Evolutionary conservation across 2,888 invertebrate genomes (phyloP).

Genomic region (Eugnorisma glareosa): DNA sequence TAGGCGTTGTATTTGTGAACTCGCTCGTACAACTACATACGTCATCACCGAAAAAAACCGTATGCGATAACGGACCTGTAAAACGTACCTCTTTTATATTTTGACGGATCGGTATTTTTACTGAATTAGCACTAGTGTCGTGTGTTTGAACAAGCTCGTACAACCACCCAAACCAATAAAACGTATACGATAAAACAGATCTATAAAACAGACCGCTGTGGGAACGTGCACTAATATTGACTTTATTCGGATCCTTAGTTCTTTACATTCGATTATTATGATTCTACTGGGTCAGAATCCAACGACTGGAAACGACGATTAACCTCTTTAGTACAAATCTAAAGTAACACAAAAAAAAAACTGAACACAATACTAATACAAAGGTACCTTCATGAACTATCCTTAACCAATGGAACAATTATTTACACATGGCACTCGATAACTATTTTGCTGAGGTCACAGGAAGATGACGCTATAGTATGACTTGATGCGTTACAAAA

Average conservation of each 20-base stretch:
- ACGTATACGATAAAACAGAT: not conserved
- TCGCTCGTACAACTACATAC: too few species aligned
- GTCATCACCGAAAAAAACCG: not conserved
- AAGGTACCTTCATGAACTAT: constrained; percentile 24
- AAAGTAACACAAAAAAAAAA: constrained; percentile 1
- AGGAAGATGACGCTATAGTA: not conserved
- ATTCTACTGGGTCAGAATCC: not conserved
- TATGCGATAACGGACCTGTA: too few species aligned
- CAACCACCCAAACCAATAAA: too few species aligned
- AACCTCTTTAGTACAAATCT: not conserved
- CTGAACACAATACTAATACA: constrained; percentile 59
- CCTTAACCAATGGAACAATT: constrained; percentile 21
- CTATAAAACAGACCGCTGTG: not conserved
- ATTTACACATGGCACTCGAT: constrained; percentile 2
- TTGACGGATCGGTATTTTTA: too few species aligned
- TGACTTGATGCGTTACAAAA: not conserved
- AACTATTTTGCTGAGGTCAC: not conserved
- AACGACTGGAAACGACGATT: too few species aligned
- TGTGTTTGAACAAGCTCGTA: too few species aligned
- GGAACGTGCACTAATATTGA: not conserved
- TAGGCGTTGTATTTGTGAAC: too few species aligned
- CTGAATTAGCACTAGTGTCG: too few species aligned
- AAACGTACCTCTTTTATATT: too few species aligned
- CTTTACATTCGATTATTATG: not conserved
- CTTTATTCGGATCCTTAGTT: constrained; percentile 5